Conservation (phyloP, 2,888 invertebrate species). For the Galeopsomyia nigrocyanea region DNA sequence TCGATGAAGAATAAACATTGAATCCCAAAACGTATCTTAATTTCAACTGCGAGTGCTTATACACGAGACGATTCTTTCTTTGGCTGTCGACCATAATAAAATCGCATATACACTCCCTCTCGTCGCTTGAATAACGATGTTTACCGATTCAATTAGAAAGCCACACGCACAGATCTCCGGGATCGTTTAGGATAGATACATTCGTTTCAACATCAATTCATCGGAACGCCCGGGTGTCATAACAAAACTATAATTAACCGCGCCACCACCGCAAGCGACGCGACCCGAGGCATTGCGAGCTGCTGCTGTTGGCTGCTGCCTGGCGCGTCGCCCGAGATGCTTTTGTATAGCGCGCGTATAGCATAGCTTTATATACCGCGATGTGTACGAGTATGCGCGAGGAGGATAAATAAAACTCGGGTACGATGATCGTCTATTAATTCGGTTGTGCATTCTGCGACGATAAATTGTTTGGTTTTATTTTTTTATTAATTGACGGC, state of each 20-base stretch:
- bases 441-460: too few relatives aligned
- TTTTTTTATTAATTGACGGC: too few relatives aligned
- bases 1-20: too few relatives aligned
- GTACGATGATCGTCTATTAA: too few relatives aligned
- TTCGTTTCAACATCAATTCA: conserved; percentile 68
- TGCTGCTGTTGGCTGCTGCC: not conserved
- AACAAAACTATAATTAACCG: conserved; percentile 69
- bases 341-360: not conserved
- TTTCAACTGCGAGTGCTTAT: conserved; percentile 13
- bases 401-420: too few relatives aligned
- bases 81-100: conserved; percentile 55
- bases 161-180: conserved; percentile 49
- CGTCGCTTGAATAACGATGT: conserved; percentile 66
- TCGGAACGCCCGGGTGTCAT: conserved; percentile 65
- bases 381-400: too few relatives aligned
- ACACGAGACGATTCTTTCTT: conserved; percentile 48
- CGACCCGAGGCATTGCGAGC: too few relatives aligned
- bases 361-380: not conserved
- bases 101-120: conserved; percentile 63
- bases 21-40: not conserved
- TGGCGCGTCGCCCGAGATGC: conserved; percentile 53
- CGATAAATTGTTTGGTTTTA: too few relatives aligned
- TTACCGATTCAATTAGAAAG: conserved; percentile 68
- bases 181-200: conserved; percentile 61
- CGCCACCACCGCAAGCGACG: conserved; percentile 20